Conservation (phyloP, 2,888 invertebrate species). For the Dione juno region DNA sequence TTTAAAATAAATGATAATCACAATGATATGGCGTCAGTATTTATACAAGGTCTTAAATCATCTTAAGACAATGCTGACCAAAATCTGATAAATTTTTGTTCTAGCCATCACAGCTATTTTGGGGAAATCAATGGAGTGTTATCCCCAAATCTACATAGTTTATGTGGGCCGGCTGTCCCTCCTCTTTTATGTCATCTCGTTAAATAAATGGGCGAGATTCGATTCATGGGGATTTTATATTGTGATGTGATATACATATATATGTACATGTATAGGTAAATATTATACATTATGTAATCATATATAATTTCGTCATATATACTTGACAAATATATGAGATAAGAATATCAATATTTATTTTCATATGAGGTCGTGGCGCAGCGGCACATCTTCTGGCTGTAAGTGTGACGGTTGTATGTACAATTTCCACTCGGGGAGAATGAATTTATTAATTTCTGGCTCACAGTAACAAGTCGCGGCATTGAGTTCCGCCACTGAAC, state of each 20-base stretch:
- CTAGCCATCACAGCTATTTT: slow-evolving; percentile 23
- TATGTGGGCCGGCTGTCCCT: slow-evolving; percentile 41
- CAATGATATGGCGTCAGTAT: background rate
- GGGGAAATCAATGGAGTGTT: slow-evolving; percentile 38
- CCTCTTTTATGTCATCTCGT: slow-evolving; percentile 44
- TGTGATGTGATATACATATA: background rate
- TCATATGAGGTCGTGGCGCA: too few species aligned
- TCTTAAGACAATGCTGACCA: slow-evolving; percentile 20
- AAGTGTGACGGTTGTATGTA: too few species aligned
- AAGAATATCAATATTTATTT: too few species aligned
- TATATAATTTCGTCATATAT: too few species aligned
- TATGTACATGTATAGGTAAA: too few species aligned
- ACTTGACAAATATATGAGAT: too few species aligned
- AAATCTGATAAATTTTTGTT: slow-evolving; percentile 10
- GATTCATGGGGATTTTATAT: slow-evolving; percentile 30
- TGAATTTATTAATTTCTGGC: too few species aligned
- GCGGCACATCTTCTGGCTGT: too few species aligned
- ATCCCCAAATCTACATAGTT: slow-evolving; percentile 47
- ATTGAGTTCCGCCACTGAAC: too few species aligned
- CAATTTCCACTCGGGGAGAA: too few species aligned
- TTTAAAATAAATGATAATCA: background rate
- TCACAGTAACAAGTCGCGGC: too few species aligned
- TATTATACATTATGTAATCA: too few species aligned
- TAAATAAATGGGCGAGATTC: slow-evolving; percentile 42
- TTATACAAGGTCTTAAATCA: slow-evolving; percentile 6